Evolutionary conservation across 2,797 vertebrate genomes (phyloP), one percentile per base, ranked within the genome.

Genomic region (Oryzias dopingdopingensis): DNA sequence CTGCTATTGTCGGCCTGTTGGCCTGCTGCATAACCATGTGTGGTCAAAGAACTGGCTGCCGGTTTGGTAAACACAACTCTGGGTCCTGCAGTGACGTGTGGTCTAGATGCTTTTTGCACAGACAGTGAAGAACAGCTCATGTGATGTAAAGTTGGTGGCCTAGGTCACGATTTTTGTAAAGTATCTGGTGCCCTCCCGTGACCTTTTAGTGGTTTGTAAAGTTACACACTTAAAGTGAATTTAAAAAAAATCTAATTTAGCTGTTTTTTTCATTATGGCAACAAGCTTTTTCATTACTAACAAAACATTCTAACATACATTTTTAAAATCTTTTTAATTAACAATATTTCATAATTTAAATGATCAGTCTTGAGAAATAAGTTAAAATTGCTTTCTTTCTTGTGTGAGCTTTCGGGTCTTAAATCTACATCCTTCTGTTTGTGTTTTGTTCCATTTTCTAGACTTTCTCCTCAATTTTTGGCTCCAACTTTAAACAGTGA

Each of bases 1-100:
- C 79, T 59, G 75, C 74, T 85, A 86, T 88, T 88, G 88, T 86
- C 80, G 86, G 84, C 76, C 15, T 18, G 63, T 60, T 66, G 56
- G 70, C 67, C 56, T 24, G 46, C 74, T 66, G 52, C 72, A 41
- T 65, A 45, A 63, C 81, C 82, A 79, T 79, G 85, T 88, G 87
- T 85, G 87, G 89, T 86, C 85, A 88, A 48, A 73, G 71, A 69
- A 52, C 54, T 69, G 80, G 59, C 69, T 52, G 68, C 50, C 17
- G 67, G 47, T 78, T 82, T 53, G 67, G 80, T 82, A 77, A 86
- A 89, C 85, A 87, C 76, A 73, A 66, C 24, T 37, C 57, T 13
- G 59, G 59, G 65, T 75, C 63, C 66, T 37, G 56, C 56, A 65
- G 58, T 77, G 78, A 82, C 67, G 52, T 69, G 59, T 61, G 70